phyloP scores from a whole-genome alignment of 2,888 invertebrate genomes.

The Rhaphigaster nebulosa region DNA sequence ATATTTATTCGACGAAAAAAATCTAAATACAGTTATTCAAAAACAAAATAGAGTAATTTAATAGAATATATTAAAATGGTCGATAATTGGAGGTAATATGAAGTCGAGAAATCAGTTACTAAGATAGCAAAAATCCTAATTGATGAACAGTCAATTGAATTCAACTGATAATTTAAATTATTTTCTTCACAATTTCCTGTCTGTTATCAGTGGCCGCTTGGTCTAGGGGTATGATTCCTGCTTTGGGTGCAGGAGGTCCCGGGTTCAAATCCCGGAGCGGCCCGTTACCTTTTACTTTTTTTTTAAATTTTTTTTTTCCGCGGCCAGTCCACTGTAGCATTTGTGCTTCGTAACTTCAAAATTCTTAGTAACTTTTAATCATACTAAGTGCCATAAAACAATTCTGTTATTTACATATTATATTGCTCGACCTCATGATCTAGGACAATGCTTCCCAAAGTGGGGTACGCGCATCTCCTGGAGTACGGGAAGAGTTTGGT shows the following conservation, averaged over 20 bases:
- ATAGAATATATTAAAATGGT: too few relatives aligned
- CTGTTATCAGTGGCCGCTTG: constrained; percentile 68
- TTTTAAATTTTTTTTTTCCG: background rate
- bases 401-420: background rate
- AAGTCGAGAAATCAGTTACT: too few relatives aligned
- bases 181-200: background rate
- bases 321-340: background rate
- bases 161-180: background rate
- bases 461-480: too few relatives aligned
- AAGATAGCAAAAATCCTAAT: too few relatives aligned
- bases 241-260: constrained; percentile 72
- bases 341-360: background rate
- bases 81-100: too few relatives aligned
- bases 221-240: constrained; percentile 72
- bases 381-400: too few relatives aligned
- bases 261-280: constrained; percentile 72
- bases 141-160: background rate
- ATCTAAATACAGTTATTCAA: too few relatives aligned
- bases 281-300: constrained; percentile 66
- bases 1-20: too few relatives aligned
- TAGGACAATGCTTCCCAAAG: constrained; percentile 72
- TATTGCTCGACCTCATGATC: constrained; percentile 69
- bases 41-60: too few relatives aligned
- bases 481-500: too few relatives aligned
- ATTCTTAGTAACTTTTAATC: too few relatives aligned